phyloP scores from a whole-genome alignment of 2,797 vertebrate species.

The Galaxias olidus region DNA sequence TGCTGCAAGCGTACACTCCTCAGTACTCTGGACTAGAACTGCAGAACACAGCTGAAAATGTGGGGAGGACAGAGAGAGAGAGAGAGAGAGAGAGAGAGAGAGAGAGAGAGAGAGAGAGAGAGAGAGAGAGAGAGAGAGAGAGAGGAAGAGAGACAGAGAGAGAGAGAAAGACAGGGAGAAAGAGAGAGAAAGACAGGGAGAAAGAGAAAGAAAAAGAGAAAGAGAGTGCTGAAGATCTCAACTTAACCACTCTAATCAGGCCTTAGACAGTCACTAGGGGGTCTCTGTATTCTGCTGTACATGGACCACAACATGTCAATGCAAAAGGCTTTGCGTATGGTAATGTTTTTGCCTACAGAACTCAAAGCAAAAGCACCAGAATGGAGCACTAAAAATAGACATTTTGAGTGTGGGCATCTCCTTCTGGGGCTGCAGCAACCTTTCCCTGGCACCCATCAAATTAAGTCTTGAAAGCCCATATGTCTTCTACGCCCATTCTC shows the following conservation, averaged over 20 bases:
- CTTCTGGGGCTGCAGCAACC: conserved; percentile 40
- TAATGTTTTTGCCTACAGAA: conserved; percentile 43
- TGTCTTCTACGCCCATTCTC: conserved; percentile 26
- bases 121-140: conserved; percentile 20
- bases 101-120: conserved; percentile 1
- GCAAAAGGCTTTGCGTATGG: conserved; percentile 49
- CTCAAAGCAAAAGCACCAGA: conserved; percentile 46
- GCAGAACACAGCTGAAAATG: conserved; percentile 18
- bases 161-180: conserved; percentile 21
- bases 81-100: conserved; percentile 15
- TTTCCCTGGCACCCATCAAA: conserved; percentile 39
- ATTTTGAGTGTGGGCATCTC: conserved; percentile 50
- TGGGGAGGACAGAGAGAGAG: too few species aligned
- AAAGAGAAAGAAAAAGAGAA: conserved; percentile 19
- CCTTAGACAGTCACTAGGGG: too few species aligned
- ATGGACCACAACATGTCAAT: conserved; percentile 8
- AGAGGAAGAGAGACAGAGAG: conserved; percentile 27
- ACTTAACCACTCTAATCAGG: too few species aligned
- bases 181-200: conserved; percentile 4
- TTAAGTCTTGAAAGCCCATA: conserved; percentile 37
- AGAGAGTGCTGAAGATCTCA: conserved; percentile 11
- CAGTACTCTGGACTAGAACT: conserved; percentile 27
- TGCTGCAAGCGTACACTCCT: conserved; percentile 29
- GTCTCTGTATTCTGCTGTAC: too few species aligned
- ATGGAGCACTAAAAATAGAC: conserved; percentile 51